These are phyloP conservation scores for Gorilla gorilla DNA, from an alignment of 2,113 vertebrate species.

Conservation along the genomic window DNA sequence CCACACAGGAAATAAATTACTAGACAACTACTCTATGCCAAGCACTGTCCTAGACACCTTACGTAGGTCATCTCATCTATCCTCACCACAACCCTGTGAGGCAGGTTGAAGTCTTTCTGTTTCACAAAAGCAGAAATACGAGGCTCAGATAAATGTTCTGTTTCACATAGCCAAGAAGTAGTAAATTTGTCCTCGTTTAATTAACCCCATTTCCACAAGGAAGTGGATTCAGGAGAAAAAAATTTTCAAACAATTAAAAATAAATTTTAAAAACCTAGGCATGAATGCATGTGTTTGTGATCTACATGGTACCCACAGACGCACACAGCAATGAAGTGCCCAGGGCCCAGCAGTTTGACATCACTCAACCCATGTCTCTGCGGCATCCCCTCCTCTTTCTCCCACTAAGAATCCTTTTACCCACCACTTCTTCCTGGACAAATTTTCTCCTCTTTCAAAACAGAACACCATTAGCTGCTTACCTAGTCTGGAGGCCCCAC, in stretches of 20 bases:
- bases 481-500: neutral
- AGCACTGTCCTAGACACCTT: no score
- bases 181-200: neutral
- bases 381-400: neutral
- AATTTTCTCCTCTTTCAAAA: neutral
- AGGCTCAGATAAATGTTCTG: neutral
- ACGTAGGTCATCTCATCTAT: neutral
- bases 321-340: no score
- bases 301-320: neutral
- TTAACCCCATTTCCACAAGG: neutral
- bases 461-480: neutral
- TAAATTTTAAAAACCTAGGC: neutral
- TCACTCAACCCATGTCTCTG: fast-evolving
- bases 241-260: neutral
- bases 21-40: neutral
- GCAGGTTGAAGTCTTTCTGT: neutral
- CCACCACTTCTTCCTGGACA: neutral
- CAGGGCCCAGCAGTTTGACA: fast-evolving
- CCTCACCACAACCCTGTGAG: no score
- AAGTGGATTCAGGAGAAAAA: neutral
- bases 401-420: fast-evolving
- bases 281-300: neutral
- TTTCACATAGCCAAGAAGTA: neutral
- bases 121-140: neutral
- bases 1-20: neutral